Conservation (phyloP, 2,797 vertebrate genomes). For the Notolabrus celidotus region DNA sequence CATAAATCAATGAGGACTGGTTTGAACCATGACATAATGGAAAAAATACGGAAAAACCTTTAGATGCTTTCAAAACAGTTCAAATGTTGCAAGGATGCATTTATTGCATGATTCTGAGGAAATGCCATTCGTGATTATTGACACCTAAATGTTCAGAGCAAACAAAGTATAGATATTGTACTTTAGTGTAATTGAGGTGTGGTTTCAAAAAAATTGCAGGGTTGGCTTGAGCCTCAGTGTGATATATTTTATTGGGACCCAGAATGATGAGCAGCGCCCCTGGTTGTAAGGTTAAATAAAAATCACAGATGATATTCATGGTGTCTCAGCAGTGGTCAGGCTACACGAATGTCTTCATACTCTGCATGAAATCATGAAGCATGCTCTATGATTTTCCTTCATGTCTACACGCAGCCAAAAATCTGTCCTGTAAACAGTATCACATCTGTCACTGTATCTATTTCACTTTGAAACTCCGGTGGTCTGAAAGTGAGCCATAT, state of each 20-base stretch:
- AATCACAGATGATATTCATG: neutral
- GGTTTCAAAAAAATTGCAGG: neutral
- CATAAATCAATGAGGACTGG: too few relatives aligned
- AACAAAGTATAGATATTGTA: too few relatives aligned
- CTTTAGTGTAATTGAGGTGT: too few relatives aligned
- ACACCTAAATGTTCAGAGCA: too few relatives aligned
- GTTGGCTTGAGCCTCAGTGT: neutral
- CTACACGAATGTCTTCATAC: neutral
- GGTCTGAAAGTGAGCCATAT: neutral
- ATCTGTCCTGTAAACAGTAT: conserved; percentile 11
- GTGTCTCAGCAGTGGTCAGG: neutral
- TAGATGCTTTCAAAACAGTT: too few relatives aligned
- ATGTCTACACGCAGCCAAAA: conserved; percentile 5
- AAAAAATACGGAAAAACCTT: too few relatives aligned
- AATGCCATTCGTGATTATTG: too few relatives aligned
- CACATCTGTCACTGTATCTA: conserved; percentile 3
- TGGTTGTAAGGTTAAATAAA: neutral
- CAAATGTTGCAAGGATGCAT: too few relatives aligned
- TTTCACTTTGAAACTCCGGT: conserved; percentile 10
- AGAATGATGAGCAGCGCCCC: too few relatives aligned
- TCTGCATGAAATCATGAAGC: conserved; percentile 4
- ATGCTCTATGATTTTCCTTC: neutral
- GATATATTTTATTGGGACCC: too few relatives aligned
- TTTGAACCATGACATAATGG: too few relatives aligned
- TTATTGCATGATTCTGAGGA: too few relatives aligned